Percentiles rank a stretch among this genome's conserved stretches.
These are phyloP conservation scores for Mesocricetus auratus DNA, from an alignment of 2,113 vertebrate genomes.

Conservation along the genomic window DNA sequence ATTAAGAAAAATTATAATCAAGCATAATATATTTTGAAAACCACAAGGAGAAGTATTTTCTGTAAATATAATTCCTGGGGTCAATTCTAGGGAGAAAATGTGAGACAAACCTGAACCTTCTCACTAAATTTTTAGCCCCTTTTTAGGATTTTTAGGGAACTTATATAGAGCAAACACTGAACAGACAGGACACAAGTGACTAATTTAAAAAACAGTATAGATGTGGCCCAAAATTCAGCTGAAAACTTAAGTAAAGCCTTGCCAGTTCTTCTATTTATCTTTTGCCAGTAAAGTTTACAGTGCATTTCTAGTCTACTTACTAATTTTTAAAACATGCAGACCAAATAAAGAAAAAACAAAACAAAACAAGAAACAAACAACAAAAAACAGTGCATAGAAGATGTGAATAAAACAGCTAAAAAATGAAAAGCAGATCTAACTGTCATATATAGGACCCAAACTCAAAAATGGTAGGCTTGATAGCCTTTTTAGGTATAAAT, in stretches of 20 bases:
- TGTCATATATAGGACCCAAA: background rate
- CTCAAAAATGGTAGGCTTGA: background rate
- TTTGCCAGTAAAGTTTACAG: background rate
- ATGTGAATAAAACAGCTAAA: background rate
- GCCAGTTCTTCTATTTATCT: background rate
- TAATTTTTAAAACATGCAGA: background rate
- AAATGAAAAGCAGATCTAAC: background rate
- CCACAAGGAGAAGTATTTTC: background rate
- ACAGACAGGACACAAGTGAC: background rate
- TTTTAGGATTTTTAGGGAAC: background rate
- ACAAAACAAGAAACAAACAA: background rate
- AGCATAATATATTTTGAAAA: slow-evolving; percentile 1
- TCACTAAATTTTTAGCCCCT: background rate
- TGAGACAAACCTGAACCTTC: background rate
- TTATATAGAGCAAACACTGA: background rate
- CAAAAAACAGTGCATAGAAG: background rate
- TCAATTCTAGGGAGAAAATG: accelerated
- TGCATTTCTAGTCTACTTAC: background rate
- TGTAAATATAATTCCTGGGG: background rate
- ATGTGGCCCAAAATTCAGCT: background rate
- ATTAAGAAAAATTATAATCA: background rate
- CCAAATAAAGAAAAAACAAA: background rate
- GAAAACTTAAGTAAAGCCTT: background rate
- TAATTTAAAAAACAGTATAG: background rate
- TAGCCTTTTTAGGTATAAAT: background rate